Evolutionary conservation across 1,140 invertebrate species (phyloP).

Genomic region (Saccostrea cuccullata): DNA sequence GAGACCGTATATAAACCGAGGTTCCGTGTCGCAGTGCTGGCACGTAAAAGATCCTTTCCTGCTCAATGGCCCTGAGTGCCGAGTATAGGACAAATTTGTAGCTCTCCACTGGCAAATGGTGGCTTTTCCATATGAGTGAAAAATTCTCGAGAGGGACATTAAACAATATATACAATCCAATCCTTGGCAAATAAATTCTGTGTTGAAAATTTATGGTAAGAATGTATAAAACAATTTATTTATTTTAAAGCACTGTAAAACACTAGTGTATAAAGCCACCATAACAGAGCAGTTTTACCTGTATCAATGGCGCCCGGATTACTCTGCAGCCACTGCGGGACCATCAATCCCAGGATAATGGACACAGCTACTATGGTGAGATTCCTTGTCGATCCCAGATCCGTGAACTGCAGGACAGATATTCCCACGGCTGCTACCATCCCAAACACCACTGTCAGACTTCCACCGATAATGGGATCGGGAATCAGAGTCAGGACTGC

Average conservation of each 20-base stretch:
- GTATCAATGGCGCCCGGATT: slow-evolving; percentile 85
- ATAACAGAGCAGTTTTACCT: slow-evolving; percentile 76
- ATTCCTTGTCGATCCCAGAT: slow-evolving; percentile 89
- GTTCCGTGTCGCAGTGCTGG: too few species aligned
- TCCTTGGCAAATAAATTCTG: not conserved
- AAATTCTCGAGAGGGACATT: too few species aligned
- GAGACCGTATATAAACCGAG: too few species aligned
- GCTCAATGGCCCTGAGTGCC: too few species aligned
- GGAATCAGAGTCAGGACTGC: slow-evolving; percentile 92
- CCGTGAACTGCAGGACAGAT: slow-evolving; percentile 89
- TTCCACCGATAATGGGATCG: slow-evolving; percentile 69
- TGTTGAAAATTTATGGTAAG: not conserved
- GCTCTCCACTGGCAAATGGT: too few species aligned
- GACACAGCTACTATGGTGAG: slow-evolving; percentile 92
- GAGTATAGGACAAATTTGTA: too few species aligned
- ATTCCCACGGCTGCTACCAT: slow-evolving; percentile 78
- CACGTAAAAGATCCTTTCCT: too few species aligned
- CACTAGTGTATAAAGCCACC: not conserved
- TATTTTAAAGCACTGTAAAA: not conserved
- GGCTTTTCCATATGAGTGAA: too few species aligned
- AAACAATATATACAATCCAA: too few species aligned
- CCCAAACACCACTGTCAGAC: slow-evolving; percentile 93
- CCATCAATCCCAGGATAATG: slow-evolving; percentile 88
- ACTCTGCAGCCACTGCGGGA: slow-evolving; percentile 84
- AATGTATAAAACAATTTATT: not conserved